Base-by-base conservation (phyloP, 2,797 vertebrate species). In the Graptemys geographica region DNA sequence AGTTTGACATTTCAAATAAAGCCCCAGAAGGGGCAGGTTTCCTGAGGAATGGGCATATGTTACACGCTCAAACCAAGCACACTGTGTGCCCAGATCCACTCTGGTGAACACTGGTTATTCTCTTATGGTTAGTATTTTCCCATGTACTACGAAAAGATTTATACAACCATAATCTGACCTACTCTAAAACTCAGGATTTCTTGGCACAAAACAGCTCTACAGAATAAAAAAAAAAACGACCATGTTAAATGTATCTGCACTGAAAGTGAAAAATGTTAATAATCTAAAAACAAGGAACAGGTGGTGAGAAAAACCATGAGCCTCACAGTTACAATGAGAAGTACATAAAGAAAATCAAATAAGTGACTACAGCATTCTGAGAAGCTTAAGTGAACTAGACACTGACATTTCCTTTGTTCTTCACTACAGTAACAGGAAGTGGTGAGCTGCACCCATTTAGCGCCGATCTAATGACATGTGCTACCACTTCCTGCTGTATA, bases 381-480 rank as follows among this genome's bases (percentile, higher is more conserved):
- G 72, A 90, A 79, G 86, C 90, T 76, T 89, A 94, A 88, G 83
- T 6, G 18, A 88, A 93, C 79, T 37, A 90, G 59, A 88, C 80
- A n/a, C 84, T 86, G 47, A 52, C 62, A 25, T 76, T 92, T 93
- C 96, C 93, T 97, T 95, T 92, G 85, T 86, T 97, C 91, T 93
- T 87, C 87, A 47, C 78, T 89, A 90, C 92, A 79, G 94, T 9
- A 92, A 92, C 88, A 98, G 97, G 96, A 98, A 98, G 94, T 76
- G 93, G 96, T 91, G 89, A 96, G 88, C 89, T 91, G 90, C 96
- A 95, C 62, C 51, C 19, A 13, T 52, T 86, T 18, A 62, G 81
- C 57, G 18, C 76, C 65, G 91, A 92, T 81, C 81, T 84, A 90
- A 79, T 88, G 86, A 93, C 93, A 93, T 90, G 92, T 4, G 95